A percentile compares a stretch with the other conserved stretches of the same genome.
Conservation (phyloP, 2,797 vertebrate species). For the Enoplosus armatus region DNA sequence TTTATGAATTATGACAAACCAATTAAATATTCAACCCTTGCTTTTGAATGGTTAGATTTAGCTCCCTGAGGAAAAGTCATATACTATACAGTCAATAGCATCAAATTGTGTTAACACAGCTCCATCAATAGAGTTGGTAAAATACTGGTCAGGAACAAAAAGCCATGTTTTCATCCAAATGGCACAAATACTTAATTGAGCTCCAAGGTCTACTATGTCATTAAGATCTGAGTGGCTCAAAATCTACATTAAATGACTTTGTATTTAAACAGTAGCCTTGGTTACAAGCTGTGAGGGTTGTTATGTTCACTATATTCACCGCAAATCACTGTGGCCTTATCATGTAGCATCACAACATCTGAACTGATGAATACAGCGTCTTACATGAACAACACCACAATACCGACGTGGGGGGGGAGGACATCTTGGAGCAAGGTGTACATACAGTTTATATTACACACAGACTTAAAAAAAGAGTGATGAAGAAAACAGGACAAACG, state of each 20-base stretch:
- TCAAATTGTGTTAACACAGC: slow-evolving; percentile 54
- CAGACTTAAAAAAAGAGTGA: slow-evolving; percentile 53
- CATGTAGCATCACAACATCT: slow-evolving; percentile 85
- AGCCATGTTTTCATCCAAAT: slow-evolving; percentile 29
- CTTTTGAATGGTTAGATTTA: slow-evolving; percentile 63
- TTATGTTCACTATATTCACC: slow-evolving; percentile 40
- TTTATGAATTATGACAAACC: slow-evolving; percentile 36
- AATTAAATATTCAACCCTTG: slow-evolving; percentile 39
- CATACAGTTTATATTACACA: slow-evolving; percentile 75
- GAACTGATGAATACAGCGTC: slow-evolving; percentile 85
- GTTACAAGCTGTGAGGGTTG: slow-evolving; percentile 37
- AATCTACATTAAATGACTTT: slow-evolving; percentile 20
- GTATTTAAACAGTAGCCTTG: slow-evolving; percentile 34
- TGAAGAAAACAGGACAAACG: slow-evolving; percentile 73
- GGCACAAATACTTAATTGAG: slow-evolving; percentile 29
- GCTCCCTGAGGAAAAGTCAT: slow-evolving; percentile 74
- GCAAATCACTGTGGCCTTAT: slow-evolving; percentile 49
- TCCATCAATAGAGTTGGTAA: slow-evolving; percentile 36
- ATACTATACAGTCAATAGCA: slow-evolving; percentile 55
- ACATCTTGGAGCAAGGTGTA: slow-evolving; percentile 54
- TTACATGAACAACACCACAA: slow-evolving; percentile 90
- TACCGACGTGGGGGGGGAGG: slow-evolving; percentile 80
- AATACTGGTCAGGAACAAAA: slow-evolving; percentile 30
- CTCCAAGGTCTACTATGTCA: slow-evolving; percentile 1
- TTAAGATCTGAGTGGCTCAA: slow-evolving; percentile 27